These are phyloP conservation scores for Eupithecia insigniata DNA, from an alignment of 2,888 invertebrate genomes.

Conservation along the genomic window DNA sequence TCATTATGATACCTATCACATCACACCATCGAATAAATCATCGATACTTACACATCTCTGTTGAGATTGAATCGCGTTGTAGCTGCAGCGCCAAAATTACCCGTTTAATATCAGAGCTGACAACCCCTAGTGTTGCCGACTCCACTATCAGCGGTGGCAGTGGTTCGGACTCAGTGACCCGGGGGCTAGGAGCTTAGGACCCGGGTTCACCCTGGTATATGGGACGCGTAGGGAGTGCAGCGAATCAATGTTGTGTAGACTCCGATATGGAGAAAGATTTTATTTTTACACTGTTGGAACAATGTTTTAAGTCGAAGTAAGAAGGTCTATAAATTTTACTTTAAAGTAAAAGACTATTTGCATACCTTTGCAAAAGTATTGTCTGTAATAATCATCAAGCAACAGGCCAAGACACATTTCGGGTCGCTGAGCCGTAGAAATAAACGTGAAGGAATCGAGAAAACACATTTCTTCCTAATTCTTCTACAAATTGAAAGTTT, in stretches of 20 bases:
- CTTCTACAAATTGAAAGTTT: too few relatives aligned
- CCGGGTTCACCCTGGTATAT: background rate
- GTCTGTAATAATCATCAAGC: too few relatives aligned
- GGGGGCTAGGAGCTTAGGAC: background rate
- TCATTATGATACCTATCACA: too few relatives aligned
- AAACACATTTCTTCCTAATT: too few relatives aligned
- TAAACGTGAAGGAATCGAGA: too few relatives aligned
- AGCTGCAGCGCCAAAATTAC: slow-evolving; percentile 21
- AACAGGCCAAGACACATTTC: too few relatives aligned
- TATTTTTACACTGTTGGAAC: background rate
- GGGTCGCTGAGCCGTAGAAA: too few relatives aligned
- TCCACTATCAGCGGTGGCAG: background rate
- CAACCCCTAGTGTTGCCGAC: background rate
- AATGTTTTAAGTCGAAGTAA: background rate
- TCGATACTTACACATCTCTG: slow-evolving; percentile 28
- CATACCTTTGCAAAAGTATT: too few relatives aligned
- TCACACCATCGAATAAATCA: background rate
- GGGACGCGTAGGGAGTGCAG: background rate
- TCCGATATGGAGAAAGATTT: background rate
- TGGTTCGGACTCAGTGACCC: background rate
- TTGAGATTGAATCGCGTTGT: slow-evolving; percentile 23
- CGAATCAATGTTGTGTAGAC: background rate
- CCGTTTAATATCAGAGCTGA: slow-evolving; percentile 24
- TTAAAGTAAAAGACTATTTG: too few relatives aligned
- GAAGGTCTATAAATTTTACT: background rate